These are phyloP conservation scores for Vireo griseus DNA, from an alignment of 2,797 vertebrate genomes.

Conservation along the genomic window DNA sequence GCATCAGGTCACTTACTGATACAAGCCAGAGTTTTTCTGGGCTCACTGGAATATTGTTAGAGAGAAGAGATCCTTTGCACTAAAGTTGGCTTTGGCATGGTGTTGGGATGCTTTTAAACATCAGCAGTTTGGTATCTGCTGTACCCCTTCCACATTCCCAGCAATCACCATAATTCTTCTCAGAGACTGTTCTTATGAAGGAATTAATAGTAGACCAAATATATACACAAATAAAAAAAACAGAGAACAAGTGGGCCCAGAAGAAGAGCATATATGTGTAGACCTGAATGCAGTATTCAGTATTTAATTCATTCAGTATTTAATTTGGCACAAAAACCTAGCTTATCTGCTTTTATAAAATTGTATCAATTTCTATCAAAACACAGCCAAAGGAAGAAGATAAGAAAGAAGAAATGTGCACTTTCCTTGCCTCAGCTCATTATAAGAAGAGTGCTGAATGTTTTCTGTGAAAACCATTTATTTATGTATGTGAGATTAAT, in stretches of 20 bases:
- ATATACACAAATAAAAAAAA: background rate
- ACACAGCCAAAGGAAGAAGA: background rate
- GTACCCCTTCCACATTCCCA: background rate
- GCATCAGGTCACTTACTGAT: background rate
- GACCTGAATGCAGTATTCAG: background rate
- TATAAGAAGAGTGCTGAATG: background rate
- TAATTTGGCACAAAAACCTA: background rate
- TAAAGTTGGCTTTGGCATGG: background rate
- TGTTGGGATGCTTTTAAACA: background rate
- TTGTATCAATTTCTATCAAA: background rate
- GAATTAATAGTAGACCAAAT: background rate
- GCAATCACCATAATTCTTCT: background rate
- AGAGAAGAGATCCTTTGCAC: background rate
- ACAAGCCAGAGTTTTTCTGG: background rate
- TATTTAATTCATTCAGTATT: background rate
- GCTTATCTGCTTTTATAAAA: background rate
- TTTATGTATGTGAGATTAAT: slow-evolving; percentile 31
- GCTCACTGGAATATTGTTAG: background rate
- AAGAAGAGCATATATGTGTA: background rate
- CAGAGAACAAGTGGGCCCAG: background rate
- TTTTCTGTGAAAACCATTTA: background rate
- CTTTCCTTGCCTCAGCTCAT: background rate
- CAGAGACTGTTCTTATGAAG: background rate
- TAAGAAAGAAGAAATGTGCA: background rate
- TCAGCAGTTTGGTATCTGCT: background rate